A percentile compares a stretch with the other conserved stretches of the same genome.
Evolutionary conservation across 2,113 vertebrate genomes (phyloP).

Genomic region (Austrofundulus limnaeus): DNA sequence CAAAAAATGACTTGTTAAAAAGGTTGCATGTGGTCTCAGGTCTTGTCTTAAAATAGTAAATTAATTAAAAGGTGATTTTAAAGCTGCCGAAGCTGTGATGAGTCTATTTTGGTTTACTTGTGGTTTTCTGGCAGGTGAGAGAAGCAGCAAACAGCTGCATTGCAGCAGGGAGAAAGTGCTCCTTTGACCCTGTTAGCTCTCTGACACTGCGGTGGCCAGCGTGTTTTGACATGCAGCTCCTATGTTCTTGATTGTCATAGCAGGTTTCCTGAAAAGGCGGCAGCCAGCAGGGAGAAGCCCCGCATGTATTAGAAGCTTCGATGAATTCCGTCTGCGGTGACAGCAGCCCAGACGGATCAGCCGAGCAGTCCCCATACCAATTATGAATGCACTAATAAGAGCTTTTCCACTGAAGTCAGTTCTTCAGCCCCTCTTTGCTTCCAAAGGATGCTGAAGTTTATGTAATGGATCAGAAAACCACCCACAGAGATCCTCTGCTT

Average conservation of each 20-base stretch:
- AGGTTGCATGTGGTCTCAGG: neutral
- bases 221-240: slow-evolving; percentile 6
- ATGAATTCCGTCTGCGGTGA: slow-evolving; percentile 31
- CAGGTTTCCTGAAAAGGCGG: slow-evolving; percentile 1
- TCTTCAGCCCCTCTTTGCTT: slow-evolving; percentile 17
- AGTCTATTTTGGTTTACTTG: slow-evolving; percentile 41
- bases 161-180: slow-evolving; percentile 32
- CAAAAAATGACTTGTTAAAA: neutral
- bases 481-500: slow-evolving; percentile 28
- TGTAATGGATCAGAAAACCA: slow-evolving; percentile 56
- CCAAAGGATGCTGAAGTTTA: slow-evolving; percentile 48
- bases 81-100: slow-evolving; percentile 48
- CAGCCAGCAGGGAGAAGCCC: slow-evolving; percentile 1
- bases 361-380: slow-evolving; percentile 42
- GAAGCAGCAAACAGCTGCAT: slow-evolving; percentile 29
- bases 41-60: slow-evolving; percentile 49
- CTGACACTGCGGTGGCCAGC: neutral
- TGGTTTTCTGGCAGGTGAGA: slow-evolving; percentile 40
- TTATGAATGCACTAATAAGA: slow-evolving; percentile 65
- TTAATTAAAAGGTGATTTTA: slow-evolving; percentile 68
- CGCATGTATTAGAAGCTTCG: slow-evolving; percentile 19
- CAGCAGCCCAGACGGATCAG: slow-evolving; percentile 39
- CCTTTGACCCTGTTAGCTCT: slow-evolving; percentile 28
- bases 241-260: neutral
- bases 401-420: slow-evolving; percentile 42